Base-by-base conservation (phyloP, 2,113 vertebrate species). In the Chelonoidis abingdonii region DNA sequence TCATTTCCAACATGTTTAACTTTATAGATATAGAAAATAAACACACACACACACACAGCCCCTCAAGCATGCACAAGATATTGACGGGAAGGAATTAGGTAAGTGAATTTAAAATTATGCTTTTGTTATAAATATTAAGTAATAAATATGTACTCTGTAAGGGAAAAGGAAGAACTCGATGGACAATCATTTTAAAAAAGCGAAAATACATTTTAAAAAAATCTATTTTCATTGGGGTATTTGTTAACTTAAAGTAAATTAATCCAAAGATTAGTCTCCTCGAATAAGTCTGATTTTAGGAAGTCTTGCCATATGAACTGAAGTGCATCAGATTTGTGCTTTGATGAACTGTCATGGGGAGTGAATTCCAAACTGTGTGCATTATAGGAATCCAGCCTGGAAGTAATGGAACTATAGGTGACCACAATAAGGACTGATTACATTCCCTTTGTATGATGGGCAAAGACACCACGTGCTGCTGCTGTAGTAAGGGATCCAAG, bases 401-500 rank as follows among this genome's bases (percentile, higher is more conserved):
- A 24, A 16, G 56, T 21, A 81, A 88, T 0, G 35, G 19, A 93
- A 62, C 35, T 35, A 47, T 5, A 49, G 59, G 79, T 19, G 79
- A 65, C 35, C 92, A 7, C n/a, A 86, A 89, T 8, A 49, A 19
- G 65, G 54, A 56, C 31, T n/a, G 10, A 52, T 47, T 0, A 0
- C 4, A 29, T 52, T 53, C 93, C n/a, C 44, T 84, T 17, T 90
- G 93, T 81, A 78, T 76, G 79, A 76, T 7, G 31, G 10, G 17
- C 80, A 57, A 65, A 65, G 59, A 35, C 29, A 65, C 5, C 5
- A 8, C 1, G 7, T 6, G 41, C 50, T 10, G 4, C 0, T 14
- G 49, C 0, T 38, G 41, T 52, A 49, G 19, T 0, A 31, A 72
- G 47, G 22, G 22, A 82, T 56, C 17, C 13, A 6, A 0, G 0